Evolutionary conservation across 2,113 vertebrate species (phyloP).

Genomic region (Labeo catla): DNA sequence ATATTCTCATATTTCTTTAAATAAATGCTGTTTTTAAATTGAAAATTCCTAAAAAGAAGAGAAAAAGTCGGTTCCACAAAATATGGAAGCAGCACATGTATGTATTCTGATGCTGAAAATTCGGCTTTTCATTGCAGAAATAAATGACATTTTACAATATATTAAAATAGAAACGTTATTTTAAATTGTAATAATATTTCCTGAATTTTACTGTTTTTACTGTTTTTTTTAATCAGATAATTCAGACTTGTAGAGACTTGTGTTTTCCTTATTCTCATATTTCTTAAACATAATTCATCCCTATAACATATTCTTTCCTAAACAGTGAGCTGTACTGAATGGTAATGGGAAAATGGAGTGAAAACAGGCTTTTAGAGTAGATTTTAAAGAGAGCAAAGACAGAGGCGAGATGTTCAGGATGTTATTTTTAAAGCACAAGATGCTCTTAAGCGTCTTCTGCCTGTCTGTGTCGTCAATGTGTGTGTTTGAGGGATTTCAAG

Average conservation of each 20-base stretch:
- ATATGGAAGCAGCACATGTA: too few relatives aligned
- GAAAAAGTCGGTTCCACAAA: too few relatives aligned
- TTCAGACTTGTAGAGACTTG: too few relatives aligned
- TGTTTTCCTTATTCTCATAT: background rate
- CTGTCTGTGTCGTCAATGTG: conserved; percentile 5
- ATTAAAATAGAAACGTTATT: too few relatives aligned
- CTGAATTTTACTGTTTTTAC: too few relatives aligned
- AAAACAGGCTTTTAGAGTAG: background rate
- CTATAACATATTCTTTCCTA: background rate
- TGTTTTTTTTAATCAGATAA: background rate
- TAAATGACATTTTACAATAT: too few relatives aligned
- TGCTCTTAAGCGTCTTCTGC: conserved; percentile 3
- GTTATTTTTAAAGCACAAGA: conserved; percentile 30
- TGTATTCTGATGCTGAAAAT: too few relatives aligned
- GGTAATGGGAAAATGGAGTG: background rate
- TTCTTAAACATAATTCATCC: background rate
- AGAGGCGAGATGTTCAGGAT: background rate
- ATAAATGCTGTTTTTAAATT: too few relatives aligned
- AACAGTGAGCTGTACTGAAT: background rate
- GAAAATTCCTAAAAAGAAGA: too few relatives aligned
- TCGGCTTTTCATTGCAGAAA: too few relatives aligned
- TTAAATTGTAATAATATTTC: too few relatives aligned
- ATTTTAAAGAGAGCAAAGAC: background rate
- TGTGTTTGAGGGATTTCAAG: conserved; percentile 20
- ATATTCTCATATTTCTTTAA: too few relatives aligned